A percentile compares a stretch with the other conserved stretches of the same genome.
Conservation (phyloP, 2,113 vertebrate species). For the Ailuropoda melanoleuca region DNA sequence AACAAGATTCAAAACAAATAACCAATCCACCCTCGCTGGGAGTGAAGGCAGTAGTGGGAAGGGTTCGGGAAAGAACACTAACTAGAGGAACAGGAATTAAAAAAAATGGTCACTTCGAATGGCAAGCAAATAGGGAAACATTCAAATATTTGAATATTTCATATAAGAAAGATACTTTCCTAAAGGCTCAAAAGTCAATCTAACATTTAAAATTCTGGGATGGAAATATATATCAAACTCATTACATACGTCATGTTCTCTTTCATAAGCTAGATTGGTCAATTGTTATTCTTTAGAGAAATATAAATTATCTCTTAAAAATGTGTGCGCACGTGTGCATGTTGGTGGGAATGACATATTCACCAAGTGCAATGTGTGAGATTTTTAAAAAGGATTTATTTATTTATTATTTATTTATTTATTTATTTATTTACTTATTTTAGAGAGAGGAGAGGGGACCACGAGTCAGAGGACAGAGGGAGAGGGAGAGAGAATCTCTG, state of each 20-base stretch:
- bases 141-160: neutral
- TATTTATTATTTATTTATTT: neutral
- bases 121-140: neutral
- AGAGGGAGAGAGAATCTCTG: neutral
- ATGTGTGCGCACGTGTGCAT: neutral
- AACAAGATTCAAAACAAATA: conserved; percentile 22
- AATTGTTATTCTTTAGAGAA: neutral
- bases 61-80: neutral
- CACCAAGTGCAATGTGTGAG: neutral
- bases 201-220: neutral
- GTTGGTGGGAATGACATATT: neutral
- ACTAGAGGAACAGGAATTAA: neutral
- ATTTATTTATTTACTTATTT: neutral
- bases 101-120: neutral
- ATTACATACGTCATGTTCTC: neutral
- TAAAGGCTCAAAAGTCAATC: neutral
- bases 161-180: neutral
- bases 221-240: neutral
- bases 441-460: no score
- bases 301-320: neutral
- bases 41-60: neutral
- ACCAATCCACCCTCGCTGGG: neutral
- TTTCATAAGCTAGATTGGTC: neutral
- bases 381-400: neutral
- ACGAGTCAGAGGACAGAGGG: neutral